Base-by-base conservation (phyloP, 2,113 vertebrate species). In the Cryptoleucopteryx plumbea region DNA sequence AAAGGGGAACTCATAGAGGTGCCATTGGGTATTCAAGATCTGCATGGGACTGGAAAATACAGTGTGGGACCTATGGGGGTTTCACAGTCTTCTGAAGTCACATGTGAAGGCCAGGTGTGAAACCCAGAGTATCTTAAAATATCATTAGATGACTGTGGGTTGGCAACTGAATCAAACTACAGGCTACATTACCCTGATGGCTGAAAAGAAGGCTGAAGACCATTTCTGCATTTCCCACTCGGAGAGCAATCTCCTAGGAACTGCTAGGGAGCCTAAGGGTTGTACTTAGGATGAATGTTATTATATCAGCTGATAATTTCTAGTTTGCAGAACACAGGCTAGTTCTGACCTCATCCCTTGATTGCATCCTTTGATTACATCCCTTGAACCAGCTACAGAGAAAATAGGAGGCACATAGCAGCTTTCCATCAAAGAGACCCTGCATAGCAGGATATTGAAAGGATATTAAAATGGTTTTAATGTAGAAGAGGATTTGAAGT, bases 401-500 rank as follows among this genome's bases (percentile, higher is more conserved):
- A 84, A 71, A 93, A 91, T 73, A 74, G 93, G 83, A 91, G 81
- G 59, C 71, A 55, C 65, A 34, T 5, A 90, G 63, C 74, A 94
- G 38, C 79, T 86, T 87, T 72, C 94, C 70, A 68, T 92, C 93
- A 94, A 86, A 90, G 81, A 53, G 61, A 27, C 61, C 67, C 61
- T 56, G 72, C 1, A 2, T 84, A 75, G 68, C 94, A 96, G 94
- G 93, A 75, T 94, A 94, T 82, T 84, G 85, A 92, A 92, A 91
- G 89, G 68, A 55, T 90, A 93, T 95, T 96, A 93, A 96, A 89
- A 86, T 79, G 53, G 86, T 90, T 96, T 94, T 93, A 96, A 93
- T 92, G 88, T 71, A 91, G 65, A 58, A 58, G 61, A 89, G 36
- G 86, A 88, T 87, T 95, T 97, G 85, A 96, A 93, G 67, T 93